Conservation (phyloP, 1,140 invertebrate genomes). For the Drosophila asahinai region DNA sequence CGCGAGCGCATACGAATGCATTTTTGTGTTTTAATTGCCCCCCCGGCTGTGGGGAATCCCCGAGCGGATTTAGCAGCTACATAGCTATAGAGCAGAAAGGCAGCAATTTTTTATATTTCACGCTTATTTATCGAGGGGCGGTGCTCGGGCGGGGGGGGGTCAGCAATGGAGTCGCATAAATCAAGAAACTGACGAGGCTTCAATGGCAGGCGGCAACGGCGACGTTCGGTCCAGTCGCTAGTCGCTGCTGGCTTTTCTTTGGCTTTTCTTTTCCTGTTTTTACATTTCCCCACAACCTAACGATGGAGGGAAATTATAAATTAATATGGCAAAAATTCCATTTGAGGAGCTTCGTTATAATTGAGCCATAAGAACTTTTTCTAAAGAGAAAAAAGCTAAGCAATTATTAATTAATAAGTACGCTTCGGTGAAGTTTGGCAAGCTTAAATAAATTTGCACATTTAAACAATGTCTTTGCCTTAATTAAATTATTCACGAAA, state of each 20-base stretch:
- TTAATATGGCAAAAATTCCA: constrained; percentile 37
- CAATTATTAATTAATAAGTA: not conserved
- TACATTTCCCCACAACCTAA: constrained; percentile 18
- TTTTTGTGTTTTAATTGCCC: constrained; percentile 58
- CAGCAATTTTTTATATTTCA: constrained; percentile 28
- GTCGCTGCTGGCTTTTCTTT: constrained; percentile 25
- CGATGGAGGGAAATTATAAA: constrained; percentile 27
- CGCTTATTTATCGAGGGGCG: constrained; percentile 51
- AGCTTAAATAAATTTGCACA: too few relatives aligned
- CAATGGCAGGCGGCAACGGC: constrained; percentile 62
- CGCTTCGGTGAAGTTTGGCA: too few relatives aligned
- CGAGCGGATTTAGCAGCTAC: constrained; percentile 29
- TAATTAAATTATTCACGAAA: not conserved
- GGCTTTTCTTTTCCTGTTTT: constrained; percentile 13
- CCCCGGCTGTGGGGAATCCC: constrained; percentile 27
- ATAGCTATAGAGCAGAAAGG: not conserved
- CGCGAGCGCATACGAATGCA: constrained; percentile 53
- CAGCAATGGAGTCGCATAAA: constrained; percentile 53
- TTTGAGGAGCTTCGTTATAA: constrained; percentile 15
- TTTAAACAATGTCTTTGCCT: too few relatives aligned
- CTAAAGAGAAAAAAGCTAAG: not conserved
- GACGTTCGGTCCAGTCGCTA: constrained; percentile 41
- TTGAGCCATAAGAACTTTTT: constrained; percentile 13
- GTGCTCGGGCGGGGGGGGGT: not conserved
- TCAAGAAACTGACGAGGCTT: constrained; percentile 73